Evolutionary conservation across 2,888 invertebrate genomes (phyloP).

Genomic region (Mystacides longicornis): DNA sequence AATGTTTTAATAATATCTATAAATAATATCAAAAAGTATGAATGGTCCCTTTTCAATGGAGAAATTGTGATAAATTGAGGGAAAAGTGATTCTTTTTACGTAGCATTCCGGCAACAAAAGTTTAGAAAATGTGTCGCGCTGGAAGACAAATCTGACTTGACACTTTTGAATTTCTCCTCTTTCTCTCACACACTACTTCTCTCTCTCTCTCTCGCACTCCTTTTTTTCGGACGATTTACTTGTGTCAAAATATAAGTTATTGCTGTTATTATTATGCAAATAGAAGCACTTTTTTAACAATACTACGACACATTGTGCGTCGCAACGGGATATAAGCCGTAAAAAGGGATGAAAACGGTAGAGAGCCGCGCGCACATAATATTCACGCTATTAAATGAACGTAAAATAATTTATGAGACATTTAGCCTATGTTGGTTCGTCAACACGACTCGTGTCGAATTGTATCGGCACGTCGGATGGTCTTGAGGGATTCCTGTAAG

Average conservation of each 20-base stretch:
- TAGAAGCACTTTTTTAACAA: background rate
- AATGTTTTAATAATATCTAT: background rate
- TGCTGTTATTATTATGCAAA: background rate
- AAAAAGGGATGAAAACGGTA: too few relatives aligned
- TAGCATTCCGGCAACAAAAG: background rate
- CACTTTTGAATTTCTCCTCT: background rate
- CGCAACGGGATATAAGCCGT: too few relatives aligned
- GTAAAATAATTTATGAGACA: too few relatives aligned
- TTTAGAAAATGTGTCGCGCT: background rate
- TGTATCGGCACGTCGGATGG: too few relatives aligned
- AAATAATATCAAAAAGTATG: background rate
- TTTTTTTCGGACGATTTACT: too few relatives aligned
- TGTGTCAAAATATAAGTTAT: background rate
- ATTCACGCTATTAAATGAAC: too few relatives aligned
- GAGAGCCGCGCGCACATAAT: too few relatives aligned
- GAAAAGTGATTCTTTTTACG: background rate
- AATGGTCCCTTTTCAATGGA: background rate
- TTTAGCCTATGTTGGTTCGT: too few relatives aligned
- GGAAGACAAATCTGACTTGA: constrained; percentile 1
- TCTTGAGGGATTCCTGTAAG: too few relatives aligned
- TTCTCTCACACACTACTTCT: background rate
- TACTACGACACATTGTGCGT: too few relatives aligned
- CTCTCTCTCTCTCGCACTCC: too few relatives aligned
- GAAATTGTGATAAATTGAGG: background rate
- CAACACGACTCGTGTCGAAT: too few relatives aligned